phyloP scores from a whole-genome alignment of 1,140 invertebrate genomes.

The Caenorhabditis latens region DNA sequence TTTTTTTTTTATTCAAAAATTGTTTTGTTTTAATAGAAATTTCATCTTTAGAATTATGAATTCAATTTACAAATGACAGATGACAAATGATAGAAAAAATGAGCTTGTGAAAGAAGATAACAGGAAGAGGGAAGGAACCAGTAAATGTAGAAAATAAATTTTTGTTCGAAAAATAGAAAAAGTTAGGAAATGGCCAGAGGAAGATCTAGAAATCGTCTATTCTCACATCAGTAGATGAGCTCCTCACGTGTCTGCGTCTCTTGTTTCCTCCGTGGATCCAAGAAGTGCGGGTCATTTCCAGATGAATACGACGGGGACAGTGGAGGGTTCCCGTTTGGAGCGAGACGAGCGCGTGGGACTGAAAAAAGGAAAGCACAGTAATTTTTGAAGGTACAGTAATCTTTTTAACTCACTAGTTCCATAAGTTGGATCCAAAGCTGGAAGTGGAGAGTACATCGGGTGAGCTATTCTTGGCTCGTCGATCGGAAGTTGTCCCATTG shows the following conservation, averaged over 20 bases:
- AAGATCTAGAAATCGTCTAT: not conserved
- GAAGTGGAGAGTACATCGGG: constrained; percentile 13
- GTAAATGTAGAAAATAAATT: not conserved
- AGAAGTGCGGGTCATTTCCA: constrained; percentile 59
- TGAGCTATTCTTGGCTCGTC: constrained; percentile 38
- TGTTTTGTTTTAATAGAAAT: no score
- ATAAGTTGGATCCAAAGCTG: constrained; percentile 32
- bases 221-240: constrained; percentile 63
- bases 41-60: no score
- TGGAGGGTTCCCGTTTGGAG: constrained; percentile 46
- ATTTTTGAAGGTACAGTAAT: no score
- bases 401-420: constrained; percentile 7
- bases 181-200: not conserved
- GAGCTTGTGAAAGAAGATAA: not conserved
- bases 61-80: no score
- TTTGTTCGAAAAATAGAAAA: not conserved
- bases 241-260: constrained; percentile 66
- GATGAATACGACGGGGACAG: constrained; percentile 56
- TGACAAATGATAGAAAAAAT: not conserved
- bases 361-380: not conserved
- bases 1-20: no score
- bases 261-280: constrained; percentile 63
- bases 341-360: constrained; percentile 57
- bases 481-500: constrained; percentile 43
- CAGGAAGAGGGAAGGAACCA: constrained; percentile 11